Evolutionary conservation across 30 jellyfish, hydroid and myxozoan species (phyloP).

Genomic region (Hydractinia echinata): DNA sequence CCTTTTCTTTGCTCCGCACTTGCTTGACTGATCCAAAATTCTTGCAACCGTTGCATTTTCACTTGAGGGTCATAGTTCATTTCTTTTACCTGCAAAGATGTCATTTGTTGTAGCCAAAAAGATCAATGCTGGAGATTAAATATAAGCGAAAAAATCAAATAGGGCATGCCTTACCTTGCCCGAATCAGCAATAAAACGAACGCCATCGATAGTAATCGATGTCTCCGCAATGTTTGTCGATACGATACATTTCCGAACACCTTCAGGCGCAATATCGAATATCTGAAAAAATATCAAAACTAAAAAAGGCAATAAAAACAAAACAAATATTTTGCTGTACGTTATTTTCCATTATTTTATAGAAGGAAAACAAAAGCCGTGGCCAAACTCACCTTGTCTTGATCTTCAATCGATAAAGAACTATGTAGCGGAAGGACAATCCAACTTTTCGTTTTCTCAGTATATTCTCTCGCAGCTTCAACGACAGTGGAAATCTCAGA

Average conservation of each 20-base stretch:
- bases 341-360: background rate
- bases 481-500: constrained; percentile 87
- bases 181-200: constrained; percentile 90
- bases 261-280: constrained; percentile 93
- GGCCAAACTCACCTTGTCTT: constrained; percentile 69
- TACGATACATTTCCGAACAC: constrained; percentile 86
- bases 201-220: constrained; percentile 96
- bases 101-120: background rate
- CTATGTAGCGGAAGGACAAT: constrained; percentile 91
- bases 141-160: background rate
- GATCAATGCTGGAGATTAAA: background rate
- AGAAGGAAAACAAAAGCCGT: no score
- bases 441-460: constrained; percentile 76
- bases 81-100: constrained; percentile 69
- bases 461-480: constrained; percentile 87
- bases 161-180: constrained; percentile 70
- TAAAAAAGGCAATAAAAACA: background rate
- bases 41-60: constrained; percentile 86
- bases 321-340: background rate
- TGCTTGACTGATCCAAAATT: constrained; percentile 97
- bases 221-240: constrained; percentile 98
- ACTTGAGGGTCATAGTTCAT: constrained; percentile 77
- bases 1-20: constrained; percentile 99
- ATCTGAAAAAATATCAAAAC: constrained; percentile 34
- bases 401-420: constrained; percentile 84